Evolutionary conservation across 1,140 invertebrate genomes (phyloP).

Genomic region (Aphelenchoides avenae): DNA sequence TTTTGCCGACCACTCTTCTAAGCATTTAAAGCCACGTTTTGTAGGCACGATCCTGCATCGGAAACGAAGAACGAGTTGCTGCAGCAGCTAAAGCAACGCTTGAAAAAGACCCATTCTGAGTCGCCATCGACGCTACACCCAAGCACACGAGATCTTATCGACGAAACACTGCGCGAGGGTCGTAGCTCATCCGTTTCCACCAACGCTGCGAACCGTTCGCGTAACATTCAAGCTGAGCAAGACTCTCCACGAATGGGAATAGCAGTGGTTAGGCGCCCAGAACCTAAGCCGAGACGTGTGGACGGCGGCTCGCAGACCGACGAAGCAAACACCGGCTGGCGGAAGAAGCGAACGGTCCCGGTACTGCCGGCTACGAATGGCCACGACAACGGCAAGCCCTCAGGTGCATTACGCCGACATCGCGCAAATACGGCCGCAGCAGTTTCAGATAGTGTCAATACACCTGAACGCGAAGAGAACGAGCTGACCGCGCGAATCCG

Average conservation of each 20-base stretch:
- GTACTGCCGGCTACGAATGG: conserved; percentile 3
- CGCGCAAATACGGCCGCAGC: conserved; percentile 9
- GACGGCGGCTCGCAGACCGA: conserved; percentile 32
- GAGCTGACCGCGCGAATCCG: conserved; percentile 50
- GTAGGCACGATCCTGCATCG: no score
- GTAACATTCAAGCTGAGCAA: no score
- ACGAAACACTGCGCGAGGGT: no score
- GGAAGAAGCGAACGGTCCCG: conserved; percentile 13
- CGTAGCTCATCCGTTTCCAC: no score
- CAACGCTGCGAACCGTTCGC: no score
- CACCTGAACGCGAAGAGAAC: conserved; percentile 10
- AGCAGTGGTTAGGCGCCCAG: no score
- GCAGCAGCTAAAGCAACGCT: conserved; percentile 42
- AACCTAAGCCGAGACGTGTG: conserved; percentile 41
- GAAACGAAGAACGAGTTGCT: no score
- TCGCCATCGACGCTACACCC: no score
- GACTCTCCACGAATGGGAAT: no score
- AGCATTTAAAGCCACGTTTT: no score
- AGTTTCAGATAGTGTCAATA: conserved; percentile 3
- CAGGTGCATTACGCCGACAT: neutral
- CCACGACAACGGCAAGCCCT: conserved; percentile 12
- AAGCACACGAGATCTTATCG: no score
- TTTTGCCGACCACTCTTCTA: no score
- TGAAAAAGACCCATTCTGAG: conserved; percentile 45
- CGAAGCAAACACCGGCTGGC: conserved; percentile 12